A percentile compares a stretch with the other conserved stretches of the same genome.
Evolutionary conservation across 2,888 invertebrate species (phyloP).

Genomic region (Baccha elongata): DNA sequence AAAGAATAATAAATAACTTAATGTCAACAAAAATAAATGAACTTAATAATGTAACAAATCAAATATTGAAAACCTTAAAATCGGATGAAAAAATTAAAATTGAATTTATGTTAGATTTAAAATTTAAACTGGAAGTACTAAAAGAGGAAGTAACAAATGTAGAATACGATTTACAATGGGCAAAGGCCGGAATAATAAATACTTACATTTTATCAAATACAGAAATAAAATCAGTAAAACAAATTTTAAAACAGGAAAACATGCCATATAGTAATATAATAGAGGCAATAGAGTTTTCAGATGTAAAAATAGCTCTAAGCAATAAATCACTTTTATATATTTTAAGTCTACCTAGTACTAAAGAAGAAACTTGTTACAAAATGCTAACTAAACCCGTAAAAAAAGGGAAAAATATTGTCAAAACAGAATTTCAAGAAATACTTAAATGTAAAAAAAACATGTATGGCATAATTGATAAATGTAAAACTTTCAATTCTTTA

Average conservation of each 20-base stretch:
- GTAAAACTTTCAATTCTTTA: constrained; percentile 51
- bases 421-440: constrained; percentile 58
- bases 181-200: constrained; percentile 62
- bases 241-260: constrained; percentile 52
- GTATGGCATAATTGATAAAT: constrained; percentile 43
- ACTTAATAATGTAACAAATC: constrained; percentile 27
- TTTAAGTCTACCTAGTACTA: constrained; percentile 43
- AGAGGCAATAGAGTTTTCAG: constrained; percentile 56
- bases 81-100: constrained; percentile 21
- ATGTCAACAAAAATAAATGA: constrained; percentile 31
- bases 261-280: constrained; percentile 60
- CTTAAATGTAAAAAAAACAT: constrained; percentile 43
- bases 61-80: constrained; percentile 16
- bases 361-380: constrained; percentile 51
- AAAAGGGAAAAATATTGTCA: constrained; percentile 51
- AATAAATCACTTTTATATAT: constrained; percentile 59
- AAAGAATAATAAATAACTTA: constrained; percentile 47
- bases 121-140: constrained; percentile 59
- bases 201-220: constrained; percentile 66
- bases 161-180: constrained; percentile 63
- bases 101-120: constrained; percentile 21
- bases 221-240: constrained; percentile 58
- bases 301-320: constrained; percentile 55
- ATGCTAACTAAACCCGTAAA: constrained; percentile 59
- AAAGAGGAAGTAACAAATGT: constrained; percentile 60